Base-by-base conservation (phyloP, 2,797 vertebrate genomes). In the Avahi laniger region DNA sequence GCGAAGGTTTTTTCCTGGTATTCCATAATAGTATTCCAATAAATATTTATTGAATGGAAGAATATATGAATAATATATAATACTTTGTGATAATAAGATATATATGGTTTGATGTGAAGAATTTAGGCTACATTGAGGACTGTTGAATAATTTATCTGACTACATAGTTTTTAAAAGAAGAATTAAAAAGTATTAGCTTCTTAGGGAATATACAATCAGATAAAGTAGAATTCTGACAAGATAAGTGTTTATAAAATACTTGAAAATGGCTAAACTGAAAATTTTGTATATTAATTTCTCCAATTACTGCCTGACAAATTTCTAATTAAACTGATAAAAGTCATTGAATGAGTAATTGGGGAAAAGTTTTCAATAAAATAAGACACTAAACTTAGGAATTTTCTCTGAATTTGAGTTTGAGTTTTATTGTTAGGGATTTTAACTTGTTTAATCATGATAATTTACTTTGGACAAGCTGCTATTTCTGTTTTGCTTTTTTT, bases 401-500 rank as follows among this genome's bases (percentile, higher is more conserved):
- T 61, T 48, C 67, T 91, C 73, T 78, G 70, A 92, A 90, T 95
- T 80, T 87, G 43, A 95, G 12, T 94, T 80, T 96, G 50, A 89
- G 33, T 84, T 95, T 96, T 90, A 75, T 86, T 83, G 82, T 63
- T 94, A 22, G 78, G 38, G 35, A 76, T 93, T 92, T 95, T 94
- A 92, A 82, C 57, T 84, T 80, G 26, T 85, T 94, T 69, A 91
- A 81, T 94, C 24, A 30, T 89, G 38, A 63, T 93, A 87, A 50
- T 84, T 92, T 91, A 50, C 43, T 87, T 80, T 65, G 48, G 81
- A 76, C 11, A 89, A 65, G 41, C 17, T 84, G 2, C 38, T 95
- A 0, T 69, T 90, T 63, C 38, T 76, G 59, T 85, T 65, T 84
- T 87, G 24, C 38, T 89, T 97, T 0, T 2, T 22, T 46, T 46